phyloP scores from a whole-genome alignment of 2,113 vertebrate species.

The Vidua chalybeata region DNA sequence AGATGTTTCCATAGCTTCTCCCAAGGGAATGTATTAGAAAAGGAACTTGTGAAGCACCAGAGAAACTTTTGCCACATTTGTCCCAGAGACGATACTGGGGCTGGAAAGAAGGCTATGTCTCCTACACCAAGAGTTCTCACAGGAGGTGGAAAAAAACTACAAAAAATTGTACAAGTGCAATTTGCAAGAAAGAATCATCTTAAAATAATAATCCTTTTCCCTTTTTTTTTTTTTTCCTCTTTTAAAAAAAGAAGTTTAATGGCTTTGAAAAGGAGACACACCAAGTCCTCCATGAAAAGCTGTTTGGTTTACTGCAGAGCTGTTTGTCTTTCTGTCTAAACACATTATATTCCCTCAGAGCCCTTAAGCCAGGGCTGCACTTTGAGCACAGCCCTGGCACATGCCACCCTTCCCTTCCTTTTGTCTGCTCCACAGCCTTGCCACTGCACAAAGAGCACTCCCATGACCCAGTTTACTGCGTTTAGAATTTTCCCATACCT shows the following conservation, averaged over 20 bases:
- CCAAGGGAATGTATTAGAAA: neutral
- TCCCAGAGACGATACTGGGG: neutral
- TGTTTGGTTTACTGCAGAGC: neutral
- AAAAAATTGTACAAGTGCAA: neutral
- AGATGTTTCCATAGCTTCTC: neutral
- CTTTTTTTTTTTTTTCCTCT: fast-evolving
- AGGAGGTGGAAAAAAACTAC: neutral
- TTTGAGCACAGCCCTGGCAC: neutral
- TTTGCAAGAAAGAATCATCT: neutral
- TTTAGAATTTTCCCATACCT: constrained; percentile 15
- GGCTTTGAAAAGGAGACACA: neutral
- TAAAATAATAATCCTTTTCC: neutral
- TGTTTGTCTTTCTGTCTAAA: constrained; percentile 12
- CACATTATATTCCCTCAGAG: neutral
- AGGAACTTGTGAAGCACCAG: neutral
- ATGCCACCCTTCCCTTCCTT: neutral
- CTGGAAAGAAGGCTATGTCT: neutral
- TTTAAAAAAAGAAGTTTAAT: neutral
- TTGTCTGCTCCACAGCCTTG: neutral
- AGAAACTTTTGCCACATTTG: neutral
- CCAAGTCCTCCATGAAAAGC: neutral
- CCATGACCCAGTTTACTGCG: neutral
- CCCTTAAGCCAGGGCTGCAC: neutral
- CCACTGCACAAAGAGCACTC: neutral
- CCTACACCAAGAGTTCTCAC: neutral